Evolutionary conservation across 2,888 invertebrate species (phyloP).

Genomic region (Drosophila multiciliata): DNA sequence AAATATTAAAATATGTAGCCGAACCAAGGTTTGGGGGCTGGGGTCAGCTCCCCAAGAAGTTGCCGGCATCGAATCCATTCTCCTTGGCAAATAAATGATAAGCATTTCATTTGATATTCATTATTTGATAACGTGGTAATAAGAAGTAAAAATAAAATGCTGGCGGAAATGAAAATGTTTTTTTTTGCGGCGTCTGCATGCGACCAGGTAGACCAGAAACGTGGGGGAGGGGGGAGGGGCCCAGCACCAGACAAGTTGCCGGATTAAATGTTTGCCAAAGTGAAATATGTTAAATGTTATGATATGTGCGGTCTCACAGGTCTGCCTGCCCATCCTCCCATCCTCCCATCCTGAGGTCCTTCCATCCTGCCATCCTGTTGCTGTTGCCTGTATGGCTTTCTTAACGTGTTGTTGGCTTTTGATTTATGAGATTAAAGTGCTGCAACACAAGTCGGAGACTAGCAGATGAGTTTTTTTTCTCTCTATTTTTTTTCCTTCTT

Average conservation of each 20-base stretch:
- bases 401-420: slow-evolving; percentile 51
- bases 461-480: slow-evolving; percentile 23
- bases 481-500: not conserved
- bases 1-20: slow-evolving; percentile 79
- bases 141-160: slow-evolving; percentile 80
- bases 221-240: not conserved
- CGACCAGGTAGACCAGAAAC: slow-evolving; percentile 14
- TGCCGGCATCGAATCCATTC: slow-evolving; percentile 41
- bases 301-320: slow-evolving; percentile 63
- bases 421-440: slow-evolving; percentile 76
- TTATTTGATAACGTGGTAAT: slow-evolving; percentile 78
- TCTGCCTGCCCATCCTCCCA: slow-evolving; percentile 2
- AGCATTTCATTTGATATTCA: slow-evolving; percentile 82
- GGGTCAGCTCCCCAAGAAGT: slow-evolving; percentile 15
- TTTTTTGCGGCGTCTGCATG: slow-evolving; percentile 6
- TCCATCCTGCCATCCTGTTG: slow-evolving; percentile 8
- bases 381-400: slow-evolving; percentile 17
- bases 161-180: slow-evolving; percentile 74
- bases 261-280: slow-evolving; percentile 79
- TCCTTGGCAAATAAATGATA: slow-evolving; percentile 79
- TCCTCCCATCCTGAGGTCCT: slow-evolving; percentile 2
- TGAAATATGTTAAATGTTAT: slow-evolving; percentile 80
- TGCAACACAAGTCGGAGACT: slow-evolving; percentile 1
- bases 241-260: slow-evolving; percentile 55
- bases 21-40: slow-evolving; percentile 32